phyloP scores from a whole-genome alignment of 2,888 invertebrate genomes.

The Drosophila ustulata region DNA sequence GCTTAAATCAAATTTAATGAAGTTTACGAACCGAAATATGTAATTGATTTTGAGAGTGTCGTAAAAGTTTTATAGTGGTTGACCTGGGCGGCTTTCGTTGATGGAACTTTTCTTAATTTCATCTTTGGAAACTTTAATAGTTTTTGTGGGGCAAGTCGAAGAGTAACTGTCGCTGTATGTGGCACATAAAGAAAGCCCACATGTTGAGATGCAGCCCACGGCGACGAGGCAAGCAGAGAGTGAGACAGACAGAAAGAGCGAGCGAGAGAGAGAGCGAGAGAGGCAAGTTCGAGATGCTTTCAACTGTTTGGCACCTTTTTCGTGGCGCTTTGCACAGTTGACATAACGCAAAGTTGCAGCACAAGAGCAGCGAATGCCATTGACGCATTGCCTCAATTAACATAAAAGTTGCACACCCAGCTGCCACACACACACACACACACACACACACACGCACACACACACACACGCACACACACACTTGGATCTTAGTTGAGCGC shows the following conservation, averaged over 20 bases:
- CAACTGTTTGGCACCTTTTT: conserved; percentile 55
- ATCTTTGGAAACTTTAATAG: conserved; percentile 43
- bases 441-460: conserved; percentile 2
- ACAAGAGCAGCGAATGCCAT: conserved; percentile 58
- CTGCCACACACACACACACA: conserved; percentile 8
- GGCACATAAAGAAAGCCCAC: conserved; percentile 50
- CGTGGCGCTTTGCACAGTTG: conserved; percentile 68
- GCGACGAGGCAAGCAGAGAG: not conserved
- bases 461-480: conserved; percentile 6
- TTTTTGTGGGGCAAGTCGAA: conserved; percentile 26
- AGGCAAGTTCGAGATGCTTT: conserved; percentile 3
- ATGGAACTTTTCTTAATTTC: conserved; percentile 45
- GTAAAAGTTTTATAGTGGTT: conserved; percentile 31
- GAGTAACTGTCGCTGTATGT: conserved; percentile 25
- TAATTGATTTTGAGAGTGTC: conserved; percentile 23
- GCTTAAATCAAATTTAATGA: conserved; percentile 24
- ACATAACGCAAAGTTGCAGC: conserved; percentile 66
- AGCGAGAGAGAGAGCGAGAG: not conserved
- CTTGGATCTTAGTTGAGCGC: conserved; percentile 33
- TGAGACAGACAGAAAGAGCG: not conserved
- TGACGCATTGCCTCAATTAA: conserved; percentile 80
- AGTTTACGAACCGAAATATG: conserved; percentile 22
- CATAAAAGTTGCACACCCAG: conserved; percentile 66
- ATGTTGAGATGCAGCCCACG: conserved; percentile 29
- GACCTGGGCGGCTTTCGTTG: conserved; percentile 24